Evolutionary conservation across 2,888 invertebrate species (phyloP).

Genomic region (Dicyrtoma fusca): DNA sequence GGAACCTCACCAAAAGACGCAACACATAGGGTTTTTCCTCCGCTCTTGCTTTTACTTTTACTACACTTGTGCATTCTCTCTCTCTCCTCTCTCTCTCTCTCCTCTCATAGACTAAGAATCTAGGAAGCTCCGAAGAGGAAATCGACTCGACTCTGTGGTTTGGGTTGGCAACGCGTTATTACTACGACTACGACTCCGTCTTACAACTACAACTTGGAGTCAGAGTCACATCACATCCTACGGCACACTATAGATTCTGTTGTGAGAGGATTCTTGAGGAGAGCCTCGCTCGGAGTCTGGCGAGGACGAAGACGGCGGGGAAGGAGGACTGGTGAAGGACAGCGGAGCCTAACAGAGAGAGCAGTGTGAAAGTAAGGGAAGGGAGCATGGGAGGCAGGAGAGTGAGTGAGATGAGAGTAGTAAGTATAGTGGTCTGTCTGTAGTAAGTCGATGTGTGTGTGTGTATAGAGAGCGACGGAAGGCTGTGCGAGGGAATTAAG

Average conservation of each 20-base stretch:
- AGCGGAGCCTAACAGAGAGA: not conserved
- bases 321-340: too few species aligned
- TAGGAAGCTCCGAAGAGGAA: too few species aligned
- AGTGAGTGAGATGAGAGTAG: not conserved
- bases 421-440: too few species aligned
- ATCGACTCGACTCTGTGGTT: not conserved
- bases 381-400: not conserved
- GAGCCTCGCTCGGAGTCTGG: too few species aligned
- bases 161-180: constrained; percentile 16
- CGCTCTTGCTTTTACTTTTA: too few species aligned
- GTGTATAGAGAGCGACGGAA: constrained; percentile 7
- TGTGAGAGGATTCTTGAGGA: constrained; percentile 20
- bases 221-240: too few species aligned
- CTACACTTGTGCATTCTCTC: too few species aligned
- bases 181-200: not conserved
- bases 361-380: not conserved
- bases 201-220: not conserved
- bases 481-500: not conserved
- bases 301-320: too few species aligned
- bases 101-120: too few species aligned
- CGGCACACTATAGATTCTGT: constrained; percentile 17
- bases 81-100: too few species aligned
- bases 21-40: too few species aligned
- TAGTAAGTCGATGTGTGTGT: not conserved
- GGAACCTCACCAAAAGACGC: too few species aligned